These are phyloP conservation scores for Actenoides hombroni DNA, from an alignment of 2,113 vertebrate genomes.

Conservation along the genomic window DNA sequence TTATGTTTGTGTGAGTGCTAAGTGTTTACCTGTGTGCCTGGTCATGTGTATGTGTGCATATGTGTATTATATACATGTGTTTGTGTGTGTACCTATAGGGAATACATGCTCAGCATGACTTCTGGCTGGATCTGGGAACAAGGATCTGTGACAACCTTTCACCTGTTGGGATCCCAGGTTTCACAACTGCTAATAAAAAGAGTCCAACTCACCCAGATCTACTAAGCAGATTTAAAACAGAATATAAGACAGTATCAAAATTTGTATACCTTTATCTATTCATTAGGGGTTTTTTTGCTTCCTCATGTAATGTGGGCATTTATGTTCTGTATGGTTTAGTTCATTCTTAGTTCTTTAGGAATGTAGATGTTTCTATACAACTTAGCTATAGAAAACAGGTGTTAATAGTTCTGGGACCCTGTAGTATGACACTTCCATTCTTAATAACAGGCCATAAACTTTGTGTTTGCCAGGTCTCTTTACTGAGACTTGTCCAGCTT, in stretches of 20 bases:
- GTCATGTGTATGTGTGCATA: not conserved
- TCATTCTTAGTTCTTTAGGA: not conserved
- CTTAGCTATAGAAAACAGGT: not conserved
- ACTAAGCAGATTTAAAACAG: not conserved
- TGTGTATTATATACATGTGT: not conserved
- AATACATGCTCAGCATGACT: not conserved
- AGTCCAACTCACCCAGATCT: not conserved
- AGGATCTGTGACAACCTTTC: rapidly evolving
- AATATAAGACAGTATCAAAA: not conserved
- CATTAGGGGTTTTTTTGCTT: not conserved
- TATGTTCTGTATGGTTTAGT: not conserved
- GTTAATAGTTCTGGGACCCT: not conserved
- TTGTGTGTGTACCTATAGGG: not conserved
- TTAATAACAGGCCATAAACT: not conserved
- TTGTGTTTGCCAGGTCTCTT: not conserved
- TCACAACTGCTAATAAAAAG: not conserved
- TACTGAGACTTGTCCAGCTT: not conserved
- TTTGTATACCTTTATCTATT: not conserved
- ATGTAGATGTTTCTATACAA: not conserved
- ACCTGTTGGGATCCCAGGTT: not conserved
- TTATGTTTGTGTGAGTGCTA: not conserved
- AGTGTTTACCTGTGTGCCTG: not conserved
- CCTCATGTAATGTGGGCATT: not conserved
- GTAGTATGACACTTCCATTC: not conserved
- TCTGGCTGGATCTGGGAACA: not conserved